Conservation (phyloP, 2,113 vertebrate species). For the Ariopsis seemanni region DNA sequence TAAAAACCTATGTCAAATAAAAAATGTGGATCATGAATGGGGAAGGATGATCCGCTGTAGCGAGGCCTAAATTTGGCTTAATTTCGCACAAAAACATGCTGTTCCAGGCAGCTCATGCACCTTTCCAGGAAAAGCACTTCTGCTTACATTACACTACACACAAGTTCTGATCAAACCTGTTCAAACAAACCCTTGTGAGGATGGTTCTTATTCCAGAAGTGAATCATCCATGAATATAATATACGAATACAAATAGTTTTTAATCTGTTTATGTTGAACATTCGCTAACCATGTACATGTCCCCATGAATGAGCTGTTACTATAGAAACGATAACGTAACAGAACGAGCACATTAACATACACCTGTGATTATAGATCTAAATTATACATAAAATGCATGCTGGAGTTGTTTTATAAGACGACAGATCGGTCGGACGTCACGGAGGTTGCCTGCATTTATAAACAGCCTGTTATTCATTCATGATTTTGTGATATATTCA, state of each 20-base stretch:
- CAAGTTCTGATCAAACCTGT: neutral
- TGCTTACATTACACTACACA: neutral
- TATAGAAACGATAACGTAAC: neutral
- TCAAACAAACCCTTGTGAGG: neutral
- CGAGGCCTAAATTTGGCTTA: no score
- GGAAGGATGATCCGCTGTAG: no score
- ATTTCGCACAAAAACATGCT: no score
- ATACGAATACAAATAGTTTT: no score
- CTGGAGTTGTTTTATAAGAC: neutral
- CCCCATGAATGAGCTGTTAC: no score
- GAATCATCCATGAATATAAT: neutral
- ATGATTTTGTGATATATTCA: neutral
- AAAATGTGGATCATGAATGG: no score
- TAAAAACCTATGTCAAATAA: no score
- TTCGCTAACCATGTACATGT: no score
- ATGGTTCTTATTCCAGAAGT: neutral
- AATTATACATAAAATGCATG: neutral
- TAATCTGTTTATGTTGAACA: no score
- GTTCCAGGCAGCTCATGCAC: no score
- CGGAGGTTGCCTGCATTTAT: neutral
- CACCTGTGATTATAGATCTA: neutral
- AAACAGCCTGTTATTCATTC: conserved; percentile 1
- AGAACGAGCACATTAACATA: neutral
- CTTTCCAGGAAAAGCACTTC: neutral
- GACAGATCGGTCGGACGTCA: neutral